phyloP scores from a whole-genome alignment of 2,797 vertebrate genomes.

The Amniataba percoides region DNA sequence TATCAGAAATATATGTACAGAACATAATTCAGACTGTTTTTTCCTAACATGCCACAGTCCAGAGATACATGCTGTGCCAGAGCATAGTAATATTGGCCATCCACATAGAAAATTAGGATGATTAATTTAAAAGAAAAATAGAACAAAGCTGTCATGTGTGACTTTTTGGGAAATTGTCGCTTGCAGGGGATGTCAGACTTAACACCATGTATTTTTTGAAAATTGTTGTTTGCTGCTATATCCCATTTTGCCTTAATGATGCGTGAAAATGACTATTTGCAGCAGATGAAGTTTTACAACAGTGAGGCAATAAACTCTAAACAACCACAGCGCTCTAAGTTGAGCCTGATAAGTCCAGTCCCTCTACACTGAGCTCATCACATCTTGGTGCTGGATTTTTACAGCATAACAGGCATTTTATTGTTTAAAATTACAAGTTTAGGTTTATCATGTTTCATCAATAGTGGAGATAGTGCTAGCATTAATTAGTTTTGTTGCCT shows the following conservation, averaged over 20 bases:
- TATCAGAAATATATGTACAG: neutral
- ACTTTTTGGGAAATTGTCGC: conserved; percentile 20
- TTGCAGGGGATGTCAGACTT: conserved; percentile 8
- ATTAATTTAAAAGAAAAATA: neutral
- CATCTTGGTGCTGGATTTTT: neutral
- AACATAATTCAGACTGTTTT: neutral
- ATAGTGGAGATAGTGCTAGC: neutral
- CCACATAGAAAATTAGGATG: neutral
- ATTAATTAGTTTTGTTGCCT: conserved; percentile 13
- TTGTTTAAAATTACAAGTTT: neutral
- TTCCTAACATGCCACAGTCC: neutral
- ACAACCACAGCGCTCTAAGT: conserved; percentile 1
- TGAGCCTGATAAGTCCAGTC: conserved; percentile 11
- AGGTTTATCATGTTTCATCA: neutral
- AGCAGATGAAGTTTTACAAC: conserved; percentile 41
- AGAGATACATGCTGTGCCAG: neutral
- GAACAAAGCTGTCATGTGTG: conserved; percentile 8
- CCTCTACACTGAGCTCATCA: conserved; percentile 12
- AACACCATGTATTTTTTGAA: conserved; percentile 3
- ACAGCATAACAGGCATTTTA: neutral
- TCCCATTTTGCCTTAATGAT: conserved; percentile 48
- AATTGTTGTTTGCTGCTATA: conserved; percentile 30
- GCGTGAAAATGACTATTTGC: conserved; percentile 44
- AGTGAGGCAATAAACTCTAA: conserved; percentile 34
- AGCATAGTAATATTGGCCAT: neutral